Evolutionary conservation across 1,140 invertebrate genomes (phyloP).

Genomic region (Chironomus striatipennis): DNA sequence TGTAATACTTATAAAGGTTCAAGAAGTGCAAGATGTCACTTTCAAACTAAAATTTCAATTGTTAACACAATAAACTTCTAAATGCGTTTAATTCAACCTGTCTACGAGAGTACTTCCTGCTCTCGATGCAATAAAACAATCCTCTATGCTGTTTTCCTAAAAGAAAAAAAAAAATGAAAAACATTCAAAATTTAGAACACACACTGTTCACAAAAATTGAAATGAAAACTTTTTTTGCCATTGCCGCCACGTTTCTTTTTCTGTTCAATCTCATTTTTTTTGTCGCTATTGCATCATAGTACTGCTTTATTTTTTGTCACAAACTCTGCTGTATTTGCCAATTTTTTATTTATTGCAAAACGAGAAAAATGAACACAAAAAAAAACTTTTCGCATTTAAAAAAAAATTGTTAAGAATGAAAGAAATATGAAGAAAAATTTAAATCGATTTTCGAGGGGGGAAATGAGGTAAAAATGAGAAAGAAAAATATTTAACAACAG

Average conservation of each 20-base stretch:
- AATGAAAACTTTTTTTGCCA: not conserved
- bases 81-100: too few species aligned
- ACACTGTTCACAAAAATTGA: too few species aligned
- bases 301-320: not conserved
- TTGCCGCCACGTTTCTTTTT: not conserved
- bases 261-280: not conserved
- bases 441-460: not conserved
- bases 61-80: too few species aligned
- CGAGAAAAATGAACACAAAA: not conserved
- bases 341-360: slow-evolving; percentile 21
- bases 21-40: too few species aligned
- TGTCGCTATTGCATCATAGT: not conserved
- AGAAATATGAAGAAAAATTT: slow-evolving; percentile 12
- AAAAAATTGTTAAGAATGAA: not conserved
- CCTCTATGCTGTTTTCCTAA: too few species aligned
- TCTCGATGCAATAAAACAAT: too few species aligned
- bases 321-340: slow-evolving; percentile 15
- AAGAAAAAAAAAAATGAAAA: too few species aligned
- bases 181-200: too few species aligned
- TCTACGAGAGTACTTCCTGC: too few species aligned
- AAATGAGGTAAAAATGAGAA: not conserved
- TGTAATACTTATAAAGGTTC: too few species aligned
- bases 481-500: not conserved
- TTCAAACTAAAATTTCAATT: too few species aligned
- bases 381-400: slow-evolving; percentile 22